Evolutionary conservation across 2,888 invertebrate species (phyloP).

Genomic region (Drosophila multiciliata): DNA sequence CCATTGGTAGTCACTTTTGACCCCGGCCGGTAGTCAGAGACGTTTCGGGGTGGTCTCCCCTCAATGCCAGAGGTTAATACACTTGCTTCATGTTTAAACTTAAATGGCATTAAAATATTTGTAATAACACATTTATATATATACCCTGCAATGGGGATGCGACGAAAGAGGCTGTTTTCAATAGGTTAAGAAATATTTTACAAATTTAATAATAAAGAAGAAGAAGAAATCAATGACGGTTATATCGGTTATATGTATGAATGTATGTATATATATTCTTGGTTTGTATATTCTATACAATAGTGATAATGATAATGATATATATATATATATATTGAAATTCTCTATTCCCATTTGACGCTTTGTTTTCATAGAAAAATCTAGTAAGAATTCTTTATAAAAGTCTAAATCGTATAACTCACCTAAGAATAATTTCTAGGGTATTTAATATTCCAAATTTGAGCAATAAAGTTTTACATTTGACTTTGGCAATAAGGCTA

Average conservation of each 20-base stretch:
- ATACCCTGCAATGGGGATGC: constrained; percentile 12
- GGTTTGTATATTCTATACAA: no score
- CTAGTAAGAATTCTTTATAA: background rate
- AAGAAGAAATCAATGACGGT: background rate
- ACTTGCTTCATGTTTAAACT: constrained; percentile 75
- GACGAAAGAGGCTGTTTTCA: background rate
- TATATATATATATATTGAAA: background rate
- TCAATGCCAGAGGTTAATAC: constrained; percentile 65
- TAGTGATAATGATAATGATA: background rate
- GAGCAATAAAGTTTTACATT: constrained; percentile 1
- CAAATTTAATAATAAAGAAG: background rate
- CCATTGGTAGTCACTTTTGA: constrained; percentile 55
- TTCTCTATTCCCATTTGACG: background rate
- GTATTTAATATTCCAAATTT: background rate
- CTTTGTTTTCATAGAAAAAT: background rate
- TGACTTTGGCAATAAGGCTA: constrained; percentile 55
- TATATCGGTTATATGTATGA: background rate
- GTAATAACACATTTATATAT: constrained; percentile 67
- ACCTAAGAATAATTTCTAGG: background rate
- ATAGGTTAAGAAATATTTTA: background rate
- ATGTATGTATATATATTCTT: background rate
- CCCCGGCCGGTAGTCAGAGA: constrained; percentile 53
- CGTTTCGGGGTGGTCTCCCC: constrained; percentile 55
- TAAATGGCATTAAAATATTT: constrained; percentile 80
- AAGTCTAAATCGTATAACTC: background rate